A percentile compares a stretch with the other conserved stretches of the same genome.
These are phyloP conservation scores for Tinamus guttatus DNA, from an alignment of 2,113 vertebrate genomes.

Conservation along the genomic window DNA sequence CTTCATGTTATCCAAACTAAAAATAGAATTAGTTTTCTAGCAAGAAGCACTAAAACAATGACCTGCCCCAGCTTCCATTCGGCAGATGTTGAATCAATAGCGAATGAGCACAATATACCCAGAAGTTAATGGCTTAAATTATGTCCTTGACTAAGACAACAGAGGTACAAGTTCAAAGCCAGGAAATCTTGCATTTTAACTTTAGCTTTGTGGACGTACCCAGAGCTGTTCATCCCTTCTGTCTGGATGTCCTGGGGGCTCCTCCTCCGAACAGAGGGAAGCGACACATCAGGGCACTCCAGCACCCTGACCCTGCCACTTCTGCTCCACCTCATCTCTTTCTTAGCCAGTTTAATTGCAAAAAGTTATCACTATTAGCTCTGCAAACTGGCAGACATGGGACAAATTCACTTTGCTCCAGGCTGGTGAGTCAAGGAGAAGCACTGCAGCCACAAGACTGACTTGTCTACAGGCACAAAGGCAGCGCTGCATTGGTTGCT, in stretches of 20 bases:
- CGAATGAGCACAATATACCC: neutral
- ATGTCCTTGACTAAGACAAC: neutral
- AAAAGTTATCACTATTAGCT: neutral
- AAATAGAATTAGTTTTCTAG: neutral
- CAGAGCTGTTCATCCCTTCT: neutral
- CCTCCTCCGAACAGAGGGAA: neutral
- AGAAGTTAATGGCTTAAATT: neutral
- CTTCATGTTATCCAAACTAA: constrained; percentile 25
- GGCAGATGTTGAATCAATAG: neutral
- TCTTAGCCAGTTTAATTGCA: neutral
- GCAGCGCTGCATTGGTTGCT: neutral
- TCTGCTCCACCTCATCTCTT: neutral
- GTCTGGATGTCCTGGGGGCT: neutral
- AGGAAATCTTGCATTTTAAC: fast-evolving
- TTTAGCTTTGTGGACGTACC: neutral
- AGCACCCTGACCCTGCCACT: neutral
- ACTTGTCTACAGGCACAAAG: neutral
- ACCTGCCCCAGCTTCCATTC: neutral
- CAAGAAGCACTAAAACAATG: neutral
- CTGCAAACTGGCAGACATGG: neutral
- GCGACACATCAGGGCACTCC: neutral
- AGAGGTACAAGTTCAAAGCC: neutral
- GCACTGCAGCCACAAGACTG: neutral
- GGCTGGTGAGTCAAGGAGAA: neutral
- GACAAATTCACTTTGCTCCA: neutral